Base-by-base conservation (phyloP, 2,888 invertebrate species). In the Drosophila yooni region DNA sequence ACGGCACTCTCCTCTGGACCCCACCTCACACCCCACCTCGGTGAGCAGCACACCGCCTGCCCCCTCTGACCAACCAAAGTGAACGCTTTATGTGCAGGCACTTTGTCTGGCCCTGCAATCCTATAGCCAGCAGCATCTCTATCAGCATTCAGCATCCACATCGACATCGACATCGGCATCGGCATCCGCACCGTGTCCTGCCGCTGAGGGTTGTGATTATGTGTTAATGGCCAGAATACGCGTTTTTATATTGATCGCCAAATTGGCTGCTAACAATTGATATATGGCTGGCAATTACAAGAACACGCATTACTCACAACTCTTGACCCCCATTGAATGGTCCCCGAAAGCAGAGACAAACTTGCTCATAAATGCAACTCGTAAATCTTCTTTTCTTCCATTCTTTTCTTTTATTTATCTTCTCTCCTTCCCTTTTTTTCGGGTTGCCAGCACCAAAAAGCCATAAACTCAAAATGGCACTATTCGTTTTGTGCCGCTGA, bases 251-350 rank as follows among this genome's bases (percentile, higher is more conserved):
- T 82, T 76, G 86, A 82, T 79, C 86, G 78, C 81, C 82, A 79
- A 86, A 88, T 88, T 88, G 86, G 84, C 82, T 82, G 82, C 88
- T 79, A 86, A 82, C 83, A 83, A 86, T 83, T 87, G 88, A 87
- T 87, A 80, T 79, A 86, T 81, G 82, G 57, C 62, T 13, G 65
- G 82, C 88, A 82, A 87, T 87, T 88, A 86, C 82, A 80, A 74
- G 73, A 81, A 66, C 81, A 70, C 62, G 64, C 78, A 85, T 88
- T 83, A 76, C 79, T 78, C 81, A 83, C 40, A 57, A 43, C 40
- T 59, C 56, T 52, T 43, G 31, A 31, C 57, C 33, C 48, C 57
- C 59, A 43, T 38, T 38, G 38, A 56, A 52, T 50, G 31, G 36
- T 15, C 51, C 54, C 43, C 58, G 21, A 21, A 21, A 27, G 15